Conservation (phyloP, 2,797 vertebrate genomes). For the Myioborus miniatus region DNA sequence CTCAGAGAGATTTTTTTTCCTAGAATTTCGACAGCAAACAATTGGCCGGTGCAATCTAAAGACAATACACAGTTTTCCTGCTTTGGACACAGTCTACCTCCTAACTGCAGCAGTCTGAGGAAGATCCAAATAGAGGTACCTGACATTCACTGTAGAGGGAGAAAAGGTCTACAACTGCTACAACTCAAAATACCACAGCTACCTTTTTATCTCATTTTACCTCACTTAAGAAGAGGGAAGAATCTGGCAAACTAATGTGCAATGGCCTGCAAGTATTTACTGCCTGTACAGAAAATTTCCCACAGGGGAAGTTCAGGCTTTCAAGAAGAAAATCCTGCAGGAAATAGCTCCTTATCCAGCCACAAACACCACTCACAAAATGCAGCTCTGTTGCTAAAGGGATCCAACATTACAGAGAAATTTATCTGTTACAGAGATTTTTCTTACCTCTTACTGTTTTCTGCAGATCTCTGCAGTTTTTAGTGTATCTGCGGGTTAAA, state of each 20-base stretch:
- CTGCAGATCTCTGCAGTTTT: constrained; percentile 4
- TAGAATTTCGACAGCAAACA: background rate
- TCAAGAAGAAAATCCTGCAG: constrained; percentile 26
- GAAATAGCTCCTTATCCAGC: constrained; percentile 28
- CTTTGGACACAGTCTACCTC: background rate
- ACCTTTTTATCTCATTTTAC: background rate
- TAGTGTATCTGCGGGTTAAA: background rate
- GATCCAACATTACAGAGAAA: background rate
- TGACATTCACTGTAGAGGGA: background rate
- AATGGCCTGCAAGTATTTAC: constrained; percentile 1
- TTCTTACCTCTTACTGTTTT: background rate
- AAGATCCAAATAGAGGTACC: background rate
- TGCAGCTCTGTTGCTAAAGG: background rate
- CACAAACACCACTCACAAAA: background rate
- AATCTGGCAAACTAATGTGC: background rate
- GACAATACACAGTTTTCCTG: background rate
- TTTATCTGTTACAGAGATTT: background rate
- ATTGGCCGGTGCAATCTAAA: background rate
- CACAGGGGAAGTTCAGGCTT: background rate
- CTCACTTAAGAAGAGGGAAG: background rate
- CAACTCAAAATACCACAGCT: background rate
- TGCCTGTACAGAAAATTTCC: background rate
- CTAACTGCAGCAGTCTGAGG: background rate
- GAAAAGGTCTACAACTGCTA: background rate
- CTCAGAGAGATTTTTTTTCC: background rate